phyloP scores from a whole-genome alignment of 2,888 invertebrate genomes.

The Clistopyga incitator region DNA sequence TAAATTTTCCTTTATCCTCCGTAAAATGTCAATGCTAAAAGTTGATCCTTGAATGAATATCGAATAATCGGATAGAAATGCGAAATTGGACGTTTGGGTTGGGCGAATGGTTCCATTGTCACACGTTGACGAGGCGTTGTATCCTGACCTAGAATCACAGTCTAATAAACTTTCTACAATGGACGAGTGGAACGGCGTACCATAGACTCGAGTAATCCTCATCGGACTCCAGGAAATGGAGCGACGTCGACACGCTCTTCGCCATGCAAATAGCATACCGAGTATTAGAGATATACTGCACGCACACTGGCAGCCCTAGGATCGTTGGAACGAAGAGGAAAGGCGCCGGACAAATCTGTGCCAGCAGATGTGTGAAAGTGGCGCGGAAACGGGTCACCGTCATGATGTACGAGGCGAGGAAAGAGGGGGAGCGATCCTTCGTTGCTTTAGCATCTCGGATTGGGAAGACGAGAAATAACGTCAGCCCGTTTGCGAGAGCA shows the following conservation, averaged over 20 bases:
- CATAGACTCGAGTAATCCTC: slow-evolving; percentile 59
- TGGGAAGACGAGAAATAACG: slow-evolving; percentile 53
- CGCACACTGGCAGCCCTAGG: background rate
- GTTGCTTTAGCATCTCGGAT: slow-evolving; percentile 53
- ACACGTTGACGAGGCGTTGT: slow-evolving; percentile 29
- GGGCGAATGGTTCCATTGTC: slow-evolving; percentile 33
- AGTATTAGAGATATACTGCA: slow-evolving; percentile 17
- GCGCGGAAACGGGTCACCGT: slow-evolving; percentile 69
- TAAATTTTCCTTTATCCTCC: too few species aligned
- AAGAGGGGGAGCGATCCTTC: slow-evolving; percentile 43
- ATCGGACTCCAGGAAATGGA: slow-evolving; percentile 57
- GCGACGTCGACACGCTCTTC: slow-evolving; percentile 42
- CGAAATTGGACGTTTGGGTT: slow-evolving; percentile 13
- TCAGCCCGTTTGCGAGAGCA: slow-evolving; percentile 4
- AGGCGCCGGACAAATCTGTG: slow-evolving; percentile 68
- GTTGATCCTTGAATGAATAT: background rate
- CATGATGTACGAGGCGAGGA: slow-evolving; percentile 65
- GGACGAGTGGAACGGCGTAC: slow-evolving; percentile 50
- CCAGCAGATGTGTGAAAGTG: slow-evolving; percentile 72
- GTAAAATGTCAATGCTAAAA: too few species aligned
- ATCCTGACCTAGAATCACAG: slow-evolving; percentile 67
- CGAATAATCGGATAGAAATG: background rate
- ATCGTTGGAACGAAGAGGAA: slow-evolving; percentile 39
- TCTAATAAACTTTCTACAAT: slow-evolving; percentile 71
- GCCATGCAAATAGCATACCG: slow-evolving; percentile 51